phyloP scores from a whole-genome alignment of 2,113 vertebrate species.

The Podarcis cretensis region DNA sequence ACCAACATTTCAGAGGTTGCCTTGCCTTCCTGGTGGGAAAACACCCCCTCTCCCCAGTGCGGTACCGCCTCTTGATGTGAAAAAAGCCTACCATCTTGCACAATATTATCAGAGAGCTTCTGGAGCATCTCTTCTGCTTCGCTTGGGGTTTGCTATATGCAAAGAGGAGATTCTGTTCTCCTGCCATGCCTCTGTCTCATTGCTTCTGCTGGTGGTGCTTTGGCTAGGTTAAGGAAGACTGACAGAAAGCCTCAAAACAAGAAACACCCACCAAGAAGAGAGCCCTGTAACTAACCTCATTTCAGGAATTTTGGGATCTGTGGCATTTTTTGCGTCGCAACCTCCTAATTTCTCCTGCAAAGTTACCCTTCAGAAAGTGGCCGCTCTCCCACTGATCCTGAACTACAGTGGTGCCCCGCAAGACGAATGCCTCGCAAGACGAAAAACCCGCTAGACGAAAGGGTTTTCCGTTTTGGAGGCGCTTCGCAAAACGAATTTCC shows the following conservation, averaged over 20 bases:
- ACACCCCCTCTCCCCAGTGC: not conserved
- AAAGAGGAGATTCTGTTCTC: not conserved
- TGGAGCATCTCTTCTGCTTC: not conserved
- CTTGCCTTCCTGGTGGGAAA: not conserved
- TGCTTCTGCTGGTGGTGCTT: not conserved
- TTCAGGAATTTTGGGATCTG: not conserved
- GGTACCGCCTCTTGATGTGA: not conserved
- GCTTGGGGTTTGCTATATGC: not conserved
- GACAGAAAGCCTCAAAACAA: not conserved
- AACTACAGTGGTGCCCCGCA: too few relatives aligned
- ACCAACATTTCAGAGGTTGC: not conserved
- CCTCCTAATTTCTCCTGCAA: not conserved
- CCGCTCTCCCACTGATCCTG: not conserved
- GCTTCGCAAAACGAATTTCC: too few relatives aligned
- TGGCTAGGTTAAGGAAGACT: not conserved
- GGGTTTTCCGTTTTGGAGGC: too few relatives aligned
- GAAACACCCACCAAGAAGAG: too few relatives aligned
- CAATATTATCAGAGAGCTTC: not conserved
- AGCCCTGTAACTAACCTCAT: not conserved
- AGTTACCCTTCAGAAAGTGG: not conserved
- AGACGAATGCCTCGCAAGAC: too few relatives aligned
- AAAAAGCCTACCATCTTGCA: not conserved
- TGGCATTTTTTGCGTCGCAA: too few relatives aligned
- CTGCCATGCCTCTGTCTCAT: too few relatives aligned
- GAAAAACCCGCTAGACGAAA: too few relatives aligned